Evolutionary conservation across 2,888 invertebrate genomes (phyloP).

Genomic region (Diaperis boleti): DNA sequence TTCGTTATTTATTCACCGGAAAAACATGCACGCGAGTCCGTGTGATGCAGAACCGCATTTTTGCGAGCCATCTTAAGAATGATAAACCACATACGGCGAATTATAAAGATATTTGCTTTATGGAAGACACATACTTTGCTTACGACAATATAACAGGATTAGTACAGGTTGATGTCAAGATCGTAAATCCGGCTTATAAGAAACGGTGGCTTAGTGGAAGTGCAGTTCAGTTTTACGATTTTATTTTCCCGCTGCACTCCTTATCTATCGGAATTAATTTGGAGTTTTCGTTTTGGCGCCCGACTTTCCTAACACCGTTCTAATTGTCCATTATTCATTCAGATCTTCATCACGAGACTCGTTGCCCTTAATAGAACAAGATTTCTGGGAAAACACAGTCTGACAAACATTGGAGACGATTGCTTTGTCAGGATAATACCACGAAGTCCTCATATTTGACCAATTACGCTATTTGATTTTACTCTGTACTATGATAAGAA

Average conservation of each 20-base stretch:
- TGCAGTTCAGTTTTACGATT: slow-evolving; percentile 22
- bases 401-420: too few species aligned
- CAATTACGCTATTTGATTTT: too few species aligned
- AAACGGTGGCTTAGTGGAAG: slow-evolving; percentile 33
- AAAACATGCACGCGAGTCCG: neutral
- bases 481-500: too few species aligned
- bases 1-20: slow-evolving; percentile 22
- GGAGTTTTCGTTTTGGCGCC: slow-evolving; percentile 19
- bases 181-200: slow-evolving; percentile 38
- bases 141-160: slow-evolving; percentile 39
- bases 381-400: too few species aligned
- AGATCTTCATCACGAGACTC: slow-evolving; percentile 1
- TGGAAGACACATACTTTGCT: slow-evolving; percentile 34
- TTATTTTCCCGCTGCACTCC: slow-evolving; percentile 28
- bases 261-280: slow-evolving; percentile 29
- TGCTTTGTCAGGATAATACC: too few species aligned
- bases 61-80: slow-evolving; percentile 17
- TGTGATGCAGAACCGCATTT: slow-evolving; percentile 11
- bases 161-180: slow-evolving; percentile 35
- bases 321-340: slow-evolving; percentile 23
- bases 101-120: slow-evolving; percentile 38
- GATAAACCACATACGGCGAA: slow-evolving; percentile 19
- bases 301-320: slow-evolving; percentile 24
- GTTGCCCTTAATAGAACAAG: slow-evolving; percentile 13
- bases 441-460: too few species aligned